phyloP scores from a whole-genome alignment of 2,888 invertebrate species.

The Trissolcus brochymenae region DNA sequence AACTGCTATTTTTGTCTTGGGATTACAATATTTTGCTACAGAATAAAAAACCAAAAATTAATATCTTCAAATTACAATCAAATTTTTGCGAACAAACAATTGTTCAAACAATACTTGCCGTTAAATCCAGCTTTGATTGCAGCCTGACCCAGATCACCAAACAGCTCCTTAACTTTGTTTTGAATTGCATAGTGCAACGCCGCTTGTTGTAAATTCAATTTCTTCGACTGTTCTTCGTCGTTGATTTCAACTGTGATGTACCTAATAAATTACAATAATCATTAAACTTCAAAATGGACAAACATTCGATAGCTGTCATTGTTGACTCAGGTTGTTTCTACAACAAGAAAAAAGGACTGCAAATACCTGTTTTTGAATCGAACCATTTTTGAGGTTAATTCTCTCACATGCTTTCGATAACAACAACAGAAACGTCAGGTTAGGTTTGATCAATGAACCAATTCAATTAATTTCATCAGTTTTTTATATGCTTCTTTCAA shows the following conservation, averaged over 20 bases:
- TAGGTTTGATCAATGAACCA: slow-evolving; percentile 7
- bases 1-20: slow-evolving; percentile 85
- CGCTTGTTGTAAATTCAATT: slow-evolving; percentile 77
- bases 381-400: slow-evolving; percentile 78
- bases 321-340: not conserved
- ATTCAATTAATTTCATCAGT: slow-evolving; percentile 10
- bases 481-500: slow-evolving; percentile 13
- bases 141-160: slow-evolving; percentile 87
- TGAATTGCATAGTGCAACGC: slow-evolving; percentile 80
- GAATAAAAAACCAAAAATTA: slow-evolving; percentile 8
- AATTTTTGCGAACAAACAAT: slow-evolving; percentile 46
- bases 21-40: slow-evolving; percentile 86
- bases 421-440: slow-evolving; percentile 29
- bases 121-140: slow-evolving; percentile 83
- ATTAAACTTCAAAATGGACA: too few species aligned
- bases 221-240: slow-evolving; percentile 77
- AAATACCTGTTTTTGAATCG: slow-evolving; percentile 82
- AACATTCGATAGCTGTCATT: not conserved
- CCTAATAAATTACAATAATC: slow-evolving; percentile 75
- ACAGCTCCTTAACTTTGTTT: slow-evolving; percentile 82
- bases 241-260: slow-evolving; percentile 84
- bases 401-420: not conserved
- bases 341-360: slow-evolving; percentile 1
- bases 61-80: not conserved
- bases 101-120: slow-evolving; percentile 51